phyloP scores from a whole-genome alignment of 2,888 invertebrate genomes.

The Lochmaea capreae region DNA sequence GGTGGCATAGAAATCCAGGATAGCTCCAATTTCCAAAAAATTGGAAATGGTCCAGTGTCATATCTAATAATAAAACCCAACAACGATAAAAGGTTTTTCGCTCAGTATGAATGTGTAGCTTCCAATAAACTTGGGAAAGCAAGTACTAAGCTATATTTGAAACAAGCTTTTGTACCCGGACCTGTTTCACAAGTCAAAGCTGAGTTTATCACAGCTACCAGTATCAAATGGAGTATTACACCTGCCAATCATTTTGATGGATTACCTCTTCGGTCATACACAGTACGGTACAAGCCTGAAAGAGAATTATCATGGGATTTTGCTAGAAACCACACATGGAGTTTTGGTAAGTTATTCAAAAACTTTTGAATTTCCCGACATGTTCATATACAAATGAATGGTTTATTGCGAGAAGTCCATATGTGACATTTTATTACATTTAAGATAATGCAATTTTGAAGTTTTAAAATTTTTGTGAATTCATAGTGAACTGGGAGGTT shows the following conservation, averaged over 20 bases:
- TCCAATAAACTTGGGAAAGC: conserved; percentile 85
- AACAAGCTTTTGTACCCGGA: conserved; percentile 68
- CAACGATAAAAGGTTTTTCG: conserved; percentile 74
- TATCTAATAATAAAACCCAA: conserved; percentile 77
- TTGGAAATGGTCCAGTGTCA: conserved; percentile 75
- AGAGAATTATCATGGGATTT: conserved; percentile 76
- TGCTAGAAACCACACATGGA: conserved; percentile 81
- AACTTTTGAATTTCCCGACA: background rate
- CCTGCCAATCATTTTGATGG: conserved; percentile 82
- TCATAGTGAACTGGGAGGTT: no score
- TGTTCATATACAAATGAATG: no score
- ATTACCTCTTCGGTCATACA: conserved; percentile 79
- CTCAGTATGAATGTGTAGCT: conserved; percentile 84
- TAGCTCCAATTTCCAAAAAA: conserved; percentile 49
- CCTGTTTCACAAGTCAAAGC: conserved; percentile 75
- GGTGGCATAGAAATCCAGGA: conserved; percentile 56
- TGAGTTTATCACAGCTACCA: conserved; percentile 83
- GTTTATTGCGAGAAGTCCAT: no score
- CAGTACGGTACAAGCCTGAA: conserved; percentile 81
- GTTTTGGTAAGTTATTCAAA: conserved; percentile 67
- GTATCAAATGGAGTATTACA: conserved; percentile 82
- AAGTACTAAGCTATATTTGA: conserved; percentile 56
- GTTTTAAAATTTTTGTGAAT: no score
- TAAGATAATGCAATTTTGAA: no score
- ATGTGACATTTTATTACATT: no score